A percentile compares a stretch with the other conserved stretches of the same genome.
Evolutionary conservation across 2,888 invertebrate species (phyloP).

Genomic region (Oscheius sp.): DNA sequence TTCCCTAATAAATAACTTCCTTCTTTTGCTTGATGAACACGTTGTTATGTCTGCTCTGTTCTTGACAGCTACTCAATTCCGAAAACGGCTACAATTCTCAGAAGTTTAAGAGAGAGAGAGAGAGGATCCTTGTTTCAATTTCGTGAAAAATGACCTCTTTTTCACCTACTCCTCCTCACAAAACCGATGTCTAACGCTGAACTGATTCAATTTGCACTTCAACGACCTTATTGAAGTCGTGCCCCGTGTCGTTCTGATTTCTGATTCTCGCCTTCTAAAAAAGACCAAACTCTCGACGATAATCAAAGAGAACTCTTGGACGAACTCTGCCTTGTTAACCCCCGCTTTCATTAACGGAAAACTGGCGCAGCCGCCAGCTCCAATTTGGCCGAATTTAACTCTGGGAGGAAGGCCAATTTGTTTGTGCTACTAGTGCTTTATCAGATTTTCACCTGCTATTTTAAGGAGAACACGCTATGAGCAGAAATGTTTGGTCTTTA

Average conservation of each 20-base stretch:
- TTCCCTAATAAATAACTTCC: not conserved
- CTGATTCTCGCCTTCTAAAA: not conserved
- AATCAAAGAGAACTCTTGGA: not conserved
- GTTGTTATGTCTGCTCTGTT: not conserved
- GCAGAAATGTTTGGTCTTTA: slow-evolving; percentile 14
- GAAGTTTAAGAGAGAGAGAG: no score
- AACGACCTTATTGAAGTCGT: slow-evolving; percentile 18
- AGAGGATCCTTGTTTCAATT: not conserved
- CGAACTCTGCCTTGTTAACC: slow-evolving; percentile 13
- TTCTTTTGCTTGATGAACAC: not conserved
- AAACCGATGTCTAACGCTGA: not conserved
- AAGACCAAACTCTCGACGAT: not conserved
- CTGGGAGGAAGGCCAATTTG: slow-evolving; percentile 4
- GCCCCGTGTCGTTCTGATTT: slow-evolving; percentile 6
- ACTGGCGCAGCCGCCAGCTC: slow-evolving; percentile 11
- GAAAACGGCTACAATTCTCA: not conserved
- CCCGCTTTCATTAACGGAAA: slow-evolving; percentile 15
- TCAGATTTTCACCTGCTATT: not conserved
- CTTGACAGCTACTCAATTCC: not conserved
- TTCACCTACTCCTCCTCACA: not conserved
- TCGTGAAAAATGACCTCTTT: not conserved
- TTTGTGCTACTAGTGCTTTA: not conserved
- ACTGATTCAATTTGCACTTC: slow-evolving; percentile 28
- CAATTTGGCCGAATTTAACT: slow-evolving; percentile 14
- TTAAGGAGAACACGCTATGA: slow-evolving; percentile 15